Evolutionary conservation across 2,797 vertebrate genomes (phyloP).

Genomic region (Cetoscarus ocellatus): DNA sequence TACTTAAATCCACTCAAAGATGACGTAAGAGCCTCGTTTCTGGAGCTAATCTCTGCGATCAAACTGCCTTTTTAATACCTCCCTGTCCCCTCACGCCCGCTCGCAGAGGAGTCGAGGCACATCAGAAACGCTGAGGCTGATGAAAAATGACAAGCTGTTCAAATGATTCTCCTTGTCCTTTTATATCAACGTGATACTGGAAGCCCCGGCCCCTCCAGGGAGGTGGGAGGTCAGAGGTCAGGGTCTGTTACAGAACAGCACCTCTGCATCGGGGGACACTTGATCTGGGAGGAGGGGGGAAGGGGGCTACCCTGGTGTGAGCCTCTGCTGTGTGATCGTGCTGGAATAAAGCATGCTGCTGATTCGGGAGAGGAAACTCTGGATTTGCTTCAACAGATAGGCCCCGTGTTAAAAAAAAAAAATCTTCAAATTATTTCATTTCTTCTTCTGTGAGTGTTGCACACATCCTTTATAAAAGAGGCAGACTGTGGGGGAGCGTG

Average conservation of each 20-base stretch:
- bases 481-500: too few relatives aligned
- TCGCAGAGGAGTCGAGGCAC: slow-evolving; percentile 33
- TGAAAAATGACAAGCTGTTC: slow-evolving; percentile 69
- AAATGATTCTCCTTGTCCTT: slow-evolving; percentile 67
- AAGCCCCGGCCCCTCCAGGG: slow-evolving; percentile 16
- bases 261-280: slow-evolving; percentile 29
- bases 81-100: slow-evolving; percentile 18
- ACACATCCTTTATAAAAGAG: too few relatives aligned
- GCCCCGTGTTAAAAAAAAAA: too few relatives aligned
- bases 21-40: neutral
- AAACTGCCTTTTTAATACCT: slow-evolving; percentile 14
- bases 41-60: neutral
- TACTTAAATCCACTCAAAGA: neutral
- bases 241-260: slow-evolving; percentile 54
- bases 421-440: neutral
- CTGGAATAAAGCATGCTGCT: slow-evolving; percentile 13
- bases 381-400: too few relatives aligned
- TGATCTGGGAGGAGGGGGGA: slow-evolving; percentile 6
- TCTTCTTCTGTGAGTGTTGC: too few relatives aligned
- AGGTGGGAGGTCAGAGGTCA: slow-evolving; percentile 68
- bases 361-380: slow-evolving; percentile 1
- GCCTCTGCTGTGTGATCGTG: too few relatives aligned
- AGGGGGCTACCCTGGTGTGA: slow-evolving; percentile 6
- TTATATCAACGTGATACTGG: slow-evolving; percentile 47
- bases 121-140: slow-evolving; percentile 53